Evolutionary conservation across 2,888 invertebrate genomes (phyloP).

Genomic region (Microdon myrmicae): DNA sequence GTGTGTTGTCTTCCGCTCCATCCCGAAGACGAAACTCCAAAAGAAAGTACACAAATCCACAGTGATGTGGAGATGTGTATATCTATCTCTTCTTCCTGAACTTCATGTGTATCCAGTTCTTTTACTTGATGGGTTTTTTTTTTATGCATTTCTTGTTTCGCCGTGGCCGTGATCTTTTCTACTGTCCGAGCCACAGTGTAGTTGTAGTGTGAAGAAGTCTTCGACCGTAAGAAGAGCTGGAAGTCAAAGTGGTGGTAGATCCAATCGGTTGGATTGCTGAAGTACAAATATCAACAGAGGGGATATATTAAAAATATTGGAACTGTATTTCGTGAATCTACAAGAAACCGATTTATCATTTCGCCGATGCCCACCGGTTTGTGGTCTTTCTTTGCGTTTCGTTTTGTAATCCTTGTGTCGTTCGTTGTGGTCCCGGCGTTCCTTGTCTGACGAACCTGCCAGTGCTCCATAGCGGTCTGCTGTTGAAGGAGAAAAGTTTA

Average conservation of each 20-base stretch:
- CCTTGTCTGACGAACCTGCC: slow-evolving; percentile 11
- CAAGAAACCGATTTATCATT: slow-evolving; percentile 40
- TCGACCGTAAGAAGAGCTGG: slow-evolving; percentile 50
- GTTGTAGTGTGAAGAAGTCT: slow-evolving; percentile 49
- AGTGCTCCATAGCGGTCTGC: slow-evolving; percentile 29
- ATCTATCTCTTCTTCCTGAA: neutral
- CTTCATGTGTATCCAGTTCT: slow-evolving; percentile 40
- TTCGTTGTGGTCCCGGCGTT: slow-evolving; percentile 20
- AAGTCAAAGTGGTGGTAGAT: slow-evolving; percentile 11
- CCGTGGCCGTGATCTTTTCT: slow-evolving; percentile 44
- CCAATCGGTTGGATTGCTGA: slow-evolving; percentile 35
- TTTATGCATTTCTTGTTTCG: too few relatives aligned
- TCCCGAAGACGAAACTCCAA: too few relatives aligned
- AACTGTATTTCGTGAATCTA: slow-evolving; percentile 13
- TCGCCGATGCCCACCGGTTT: slow-evolving; percentile 3
- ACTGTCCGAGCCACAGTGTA: slow-evolving; percentile 25
- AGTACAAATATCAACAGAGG: too few relatives aligned
- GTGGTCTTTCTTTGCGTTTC: slow-evolving; percentile 5
- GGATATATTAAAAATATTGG: slow-evolving; percentile 17
- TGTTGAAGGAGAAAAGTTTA: slow-evolving; percentile 27
- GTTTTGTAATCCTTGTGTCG: slow-evolving; percentile 10
- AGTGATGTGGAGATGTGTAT: too few relatives aligned
- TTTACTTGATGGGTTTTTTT: too few relatives aligned
- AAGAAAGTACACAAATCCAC: too few relatives aligned
- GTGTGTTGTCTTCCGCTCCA: too few relatives aligned